Base-by-base conservation (phyloP, 30 jellyfish, hydroid and myxozoan species). In the Aurelia aurita region DNA sequence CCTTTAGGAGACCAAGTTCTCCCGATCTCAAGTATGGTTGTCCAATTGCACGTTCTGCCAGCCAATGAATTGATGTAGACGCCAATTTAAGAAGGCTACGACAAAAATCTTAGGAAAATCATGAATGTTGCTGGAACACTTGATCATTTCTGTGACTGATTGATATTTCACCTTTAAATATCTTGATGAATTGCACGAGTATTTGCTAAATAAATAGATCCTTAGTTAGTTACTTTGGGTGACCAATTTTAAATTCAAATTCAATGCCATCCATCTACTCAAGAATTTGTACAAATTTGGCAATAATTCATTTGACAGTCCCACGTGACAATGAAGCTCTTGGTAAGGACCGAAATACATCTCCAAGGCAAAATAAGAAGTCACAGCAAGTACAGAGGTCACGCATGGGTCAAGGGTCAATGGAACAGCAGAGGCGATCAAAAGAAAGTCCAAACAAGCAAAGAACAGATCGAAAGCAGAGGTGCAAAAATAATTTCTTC, bases 21-120 rank as follows among this genome's bases (percentile, higher is more conserved):
- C 93, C 93, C 1, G 93, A 69, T 70, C 93, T 83, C 53, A 83
- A 71, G 35, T 69, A 83, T 9, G 93, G 93, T 58, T 69, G 86
- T 0, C 29, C 80, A 43, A 72, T 22, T 12, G 21, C 68, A 54
- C 80, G 53, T 25, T 46, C 80, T 15, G 86, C 47, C 79, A 83
- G 43, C 93, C 93, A 83, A 0, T 73, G 71, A 14, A 83, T 46
- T 22, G 86, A 70, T 0, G 51, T 64, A 23, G 58, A 75, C 0
- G 86, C 93, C 16, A 83, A 58, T 3, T 69, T 13, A 25, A 83
- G 82, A 28, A 83, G 75, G 80, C 93, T 83, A 35, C 12, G 43
- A 57, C 39, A 34, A 19, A 34, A 64, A 8, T 5, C 2, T 39
- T 39, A 39, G 51, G 16, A 39, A 4, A 8, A 9, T 39, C 9